These are phyloP conservation scores for Oryzias woworae DNA, from an alignment of 2,113 vertebrate species.

Conservation along the genomic window DNA sequence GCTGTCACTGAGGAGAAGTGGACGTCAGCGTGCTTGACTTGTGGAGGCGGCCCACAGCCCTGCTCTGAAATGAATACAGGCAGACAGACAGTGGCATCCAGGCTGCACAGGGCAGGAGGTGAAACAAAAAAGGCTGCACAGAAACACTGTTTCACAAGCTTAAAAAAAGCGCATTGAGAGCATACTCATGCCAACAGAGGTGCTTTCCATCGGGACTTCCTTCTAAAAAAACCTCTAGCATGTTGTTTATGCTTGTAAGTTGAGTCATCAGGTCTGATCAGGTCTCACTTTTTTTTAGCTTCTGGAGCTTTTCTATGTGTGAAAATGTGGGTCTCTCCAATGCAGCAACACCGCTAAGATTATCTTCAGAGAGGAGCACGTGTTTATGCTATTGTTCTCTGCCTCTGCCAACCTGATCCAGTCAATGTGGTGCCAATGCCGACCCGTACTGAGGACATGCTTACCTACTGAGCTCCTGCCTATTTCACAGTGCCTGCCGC, in stretches of 20 bases:
- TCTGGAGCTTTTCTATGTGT: constrained; percentile 47
- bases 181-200: constrained; percentile 31
- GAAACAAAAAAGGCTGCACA: constrained; percentile 10
- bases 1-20: constrained; percentile 81
- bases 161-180: constrained; percentile 24
- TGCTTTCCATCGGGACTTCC: constrained; percentile 41
- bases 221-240: constrained; percentile 51
- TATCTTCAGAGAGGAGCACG: constrained; percentile 39
- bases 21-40: constrained; percentile 83
- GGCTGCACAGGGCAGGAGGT: constrained; percentile 38
- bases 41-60: constrained; percentile 83
- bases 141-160: constrained; percentile 43
- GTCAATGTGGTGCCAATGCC: constrained; percentile 10
- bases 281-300: constrained; percentile 51
- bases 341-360: constrained; percentile 67
- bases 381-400: constrained; percentile 29
- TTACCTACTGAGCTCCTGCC: constrained; percentile 75
- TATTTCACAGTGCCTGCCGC: constrained; percentile 88
- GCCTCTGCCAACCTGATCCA: constrained; percentile 16
- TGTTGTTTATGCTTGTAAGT: constrained; percentile 25
- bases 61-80: constrained; percentile 71
- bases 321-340: constrained; percentile 31
- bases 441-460: constrained; percentile 20
- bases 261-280: constrained; percentile 48
- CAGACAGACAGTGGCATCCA: constrained; percentile 15